Base-by-base conservation (phyloP, 1,140 invertebrate genomes). In the Trachelipus rathkii region DNA sequence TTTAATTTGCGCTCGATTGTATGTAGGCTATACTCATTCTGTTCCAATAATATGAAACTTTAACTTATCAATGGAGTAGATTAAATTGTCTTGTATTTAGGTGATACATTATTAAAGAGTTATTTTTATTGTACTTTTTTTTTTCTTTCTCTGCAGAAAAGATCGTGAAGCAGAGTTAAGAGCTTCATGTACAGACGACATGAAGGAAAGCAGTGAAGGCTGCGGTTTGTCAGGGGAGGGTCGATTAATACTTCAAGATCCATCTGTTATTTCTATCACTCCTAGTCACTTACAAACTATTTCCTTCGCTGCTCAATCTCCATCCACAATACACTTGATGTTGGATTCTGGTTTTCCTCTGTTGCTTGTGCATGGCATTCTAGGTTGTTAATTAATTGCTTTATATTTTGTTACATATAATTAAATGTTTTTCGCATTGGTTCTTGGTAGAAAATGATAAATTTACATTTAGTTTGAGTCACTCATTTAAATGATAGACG, bases 241-340 rank as follows among this genome's bases (percentile, higher is more conserved):
- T 1, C 44, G 79, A 19, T 45, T 76, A 44, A 76, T 78, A 19
- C 71, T 76, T 13, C 75, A 78, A 66, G 79, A 80, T 24, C 78
- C 78, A 43, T 76, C 74, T 21, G 78, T 76, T 10, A 79, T 81
- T 21, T 77, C 73, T 15, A 69, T 79, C 21, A 78, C 76, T 11
- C 74, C 79, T 45, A 86, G 89, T 43, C 90, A 93, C 84, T 86
- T 95, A 69, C 86, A 89, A 74, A 93, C 91, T 4, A 86, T 94
- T 11, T 92, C 92, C 8, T 85, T 90, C 60, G 90, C 91, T 5
- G 91, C 92, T 78, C 89, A 93, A 84, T 95, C 93, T 6, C 88
- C 90, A 0, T 87, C 89, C 23, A 91, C 91, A 60, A 90, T 92
- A 70, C 88, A 89, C 75, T 89, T 91, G 82, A 85, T 95, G 60